Percentiles rank a stretch among this genome's conserved stretches.
Conservation (phyloP, 2,888 invertebrate genomes). For the Phyllotreta striolata region DNA sequence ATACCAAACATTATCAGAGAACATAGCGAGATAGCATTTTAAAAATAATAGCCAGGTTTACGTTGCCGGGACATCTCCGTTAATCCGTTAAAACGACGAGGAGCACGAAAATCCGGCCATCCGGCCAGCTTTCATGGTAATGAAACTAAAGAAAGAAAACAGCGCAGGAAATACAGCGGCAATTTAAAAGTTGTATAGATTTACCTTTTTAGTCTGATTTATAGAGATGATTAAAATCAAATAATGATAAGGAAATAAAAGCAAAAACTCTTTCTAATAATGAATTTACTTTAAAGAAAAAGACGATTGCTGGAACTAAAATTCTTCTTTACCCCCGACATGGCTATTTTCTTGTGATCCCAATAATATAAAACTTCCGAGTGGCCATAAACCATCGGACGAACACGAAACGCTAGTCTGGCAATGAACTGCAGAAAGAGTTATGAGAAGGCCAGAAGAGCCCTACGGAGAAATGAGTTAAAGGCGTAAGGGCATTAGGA, state of each 20-base stretch:
- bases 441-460: constrained; percentile 42
- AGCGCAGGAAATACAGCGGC: constrained; percentile 6
- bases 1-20: constrained; percentile 21
- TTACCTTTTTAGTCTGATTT: constrained; percentile 15
- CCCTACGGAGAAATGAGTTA: constrained; percentile 46
- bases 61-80: constrained; percentile 19
- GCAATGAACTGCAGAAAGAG: constrained; percentile 39
- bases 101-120: constrained; percentile 18
- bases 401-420: constrained; percentile 38
- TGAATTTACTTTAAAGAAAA: no score
- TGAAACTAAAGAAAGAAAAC: constrained; percentile 20
- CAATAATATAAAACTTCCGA: constrained; percentile 33
- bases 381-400: constrained; percentile 36
- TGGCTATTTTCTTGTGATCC: constrained; percentile 12
- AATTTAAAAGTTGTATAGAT: constrained; percentile 16
- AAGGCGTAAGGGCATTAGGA: constrained; percentile 40
- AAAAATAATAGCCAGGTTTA: constrained; percentile 18
- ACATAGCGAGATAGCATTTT: constrained; percentile 8
- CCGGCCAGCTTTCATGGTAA: constrained; percentile 20
- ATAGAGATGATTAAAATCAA: constrained; percentile 7
- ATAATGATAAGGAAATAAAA: constrained; percentile 1
- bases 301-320: no score
- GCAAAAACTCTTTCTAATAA: no score
- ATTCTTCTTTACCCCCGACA: no score
- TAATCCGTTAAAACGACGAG: constrained; percentile 18